Base-by-base conservation (phyloP, 2,797 vertebrate genomes). In the Neosilurus mollespiculum region DNA sequence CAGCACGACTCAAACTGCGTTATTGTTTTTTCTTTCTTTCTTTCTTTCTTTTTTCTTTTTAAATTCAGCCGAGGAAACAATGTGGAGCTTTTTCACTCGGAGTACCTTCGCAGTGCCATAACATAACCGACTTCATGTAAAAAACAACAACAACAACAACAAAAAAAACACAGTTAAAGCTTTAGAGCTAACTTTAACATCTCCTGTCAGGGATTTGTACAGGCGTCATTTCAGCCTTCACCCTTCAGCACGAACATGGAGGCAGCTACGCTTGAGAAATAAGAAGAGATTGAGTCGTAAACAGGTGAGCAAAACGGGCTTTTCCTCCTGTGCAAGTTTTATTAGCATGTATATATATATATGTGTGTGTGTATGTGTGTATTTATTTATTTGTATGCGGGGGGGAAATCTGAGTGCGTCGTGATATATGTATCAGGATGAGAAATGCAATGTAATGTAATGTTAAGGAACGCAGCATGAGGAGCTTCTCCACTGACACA, bases 41-140 rank as follows among this genome's bases (percentile, higher is more conserved):
- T 30, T 30, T 30, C 30, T 30, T 30, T 30, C 30, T 30, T 22
- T 62, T 26, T n/a, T 59, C 70, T 10, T 30, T 66, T 12, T 82
- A 70, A 66, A 81, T 34, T 14, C 51, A 80, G 24, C 43, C 49
- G 64, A 87, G 80, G 77, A 77, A 78, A 58, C 72, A 81, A 69
- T 22, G 14, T 37, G 69, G 54, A 64, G 34, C 22, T 34, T 58
- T 76, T 18, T 24, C 53, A 78, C 64, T 76, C 62, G 85, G 81
- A 87, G 82, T 87, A 85, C 83, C 84, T 85, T 80, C 70, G 26
- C 81, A 85, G 70, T 53, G 56, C 73, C 34, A 56, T 58, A 83
- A 30, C n/a, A 56, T 58, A 83, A 30, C 59, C 9, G 20, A 67
- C 18, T 65, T 26, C 37, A 22, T 59, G 15, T 49, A 71, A 54